Base-by-base conservation (phyloP, 1,140 invertebrate species). In the Hylyphantes graminicola region DNA sequence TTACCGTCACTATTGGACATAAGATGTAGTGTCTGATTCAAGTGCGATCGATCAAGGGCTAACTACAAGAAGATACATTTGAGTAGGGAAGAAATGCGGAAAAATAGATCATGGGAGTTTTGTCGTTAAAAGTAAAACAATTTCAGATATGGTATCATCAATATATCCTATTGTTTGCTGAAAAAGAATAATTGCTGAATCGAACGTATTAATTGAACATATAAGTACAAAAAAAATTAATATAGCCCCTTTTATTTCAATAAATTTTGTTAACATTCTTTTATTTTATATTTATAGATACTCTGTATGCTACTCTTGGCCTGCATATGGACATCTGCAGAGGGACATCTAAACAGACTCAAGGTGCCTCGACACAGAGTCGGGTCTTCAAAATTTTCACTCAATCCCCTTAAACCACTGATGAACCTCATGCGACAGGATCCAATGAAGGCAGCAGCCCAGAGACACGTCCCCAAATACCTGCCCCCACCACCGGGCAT, bases 371-470 rank as follows among this genome's bases (percentile, higher is more conserved):
- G 80, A 6, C 79, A 72, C 55, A 54, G 80, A 65, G 63, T 57
- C n/a, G 72, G 80, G 0, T 50, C 70, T 9, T 74, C 70, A 7
- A 83, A 83, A 65, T 83, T 83, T 35, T 83, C 80, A 12, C 50
- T 83, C 8, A 83, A 83, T 48, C 80, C 80, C 0, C 17, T 83
- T 0, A 83, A 83, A 19, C 80, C 80, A 0, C 6, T 83, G 0
- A 83, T 83, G 70, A 83, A 83, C 11, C 53, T 83, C 0, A 83
- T 83, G 80, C 51, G 80, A 10, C 80, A 74, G n/a, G 80, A 83
- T 15, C 80, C 80, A 0, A 83, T 83, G 80, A 83, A 83, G n/a
- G 70, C 70, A 12, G 59, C 80, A 0, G 80, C 70, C 3, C 72
- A 73, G 53, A 53, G 80, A 11, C 80, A 83, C 12, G 61, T 74